A percentile compares a stretch with the other conserved stretches of the same genome.
phyloP scores from a whole-genome alignment of 2,888 invertebrate species.

The Epirrhoe tristata region DNA sequence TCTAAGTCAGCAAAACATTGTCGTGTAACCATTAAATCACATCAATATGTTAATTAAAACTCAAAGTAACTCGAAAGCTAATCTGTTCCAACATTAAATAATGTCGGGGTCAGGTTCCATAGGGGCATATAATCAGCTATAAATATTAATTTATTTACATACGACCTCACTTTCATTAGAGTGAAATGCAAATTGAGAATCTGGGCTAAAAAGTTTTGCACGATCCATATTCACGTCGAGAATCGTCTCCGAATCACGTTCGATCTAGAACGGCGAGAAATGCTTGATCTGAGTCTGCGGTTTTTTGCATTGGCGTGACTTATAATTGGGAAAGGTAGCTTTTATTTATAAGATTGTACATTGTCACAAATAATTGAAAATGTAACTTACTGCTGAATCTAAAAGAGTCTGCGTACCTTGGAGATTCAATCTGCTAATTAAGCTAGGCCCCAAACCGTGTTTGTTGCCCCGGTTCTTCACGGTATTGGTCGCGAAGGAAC shows the following conservation, averaged over 20 bases:
- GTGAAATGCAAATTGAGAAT: slow-evolving; percentile 67
- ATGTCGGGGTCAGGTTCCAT: slow-evolving; percentile 43
- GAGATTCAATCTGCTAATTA: too few relatives aligned
- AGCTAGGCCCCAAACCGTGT: too few relatives aligned
- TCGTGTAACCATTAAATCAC: slow-evolving; percentile 3
- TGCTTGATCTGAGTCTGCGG: too few relatives aligned
- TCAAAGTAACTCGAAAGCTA: slow-evolving; percentile 52
- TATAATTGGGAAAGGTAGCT: too few relatives aligned
- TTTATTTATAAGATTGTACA: too few relatives aligned
- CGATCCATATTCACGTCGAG: slow-evolving; percentile 8
- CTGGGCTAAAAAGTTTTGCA: slow-evolving; percentile 54
- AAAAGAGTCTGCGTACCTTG: too few relatives aligned
- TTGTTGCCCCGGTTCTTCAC: too few relatives aligned
- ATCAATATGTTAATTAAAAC: slow-evolving; percentile 38
- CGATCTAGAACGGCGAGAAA: not conserved
- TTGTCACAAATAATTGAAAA: too few relatives aligned
- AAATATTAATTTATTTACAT: slow-evolving; percentile 72
- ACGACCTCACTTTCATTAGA: slow-evolving; percentile 57
- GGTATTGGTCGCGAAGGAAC: too few relatives aligned
- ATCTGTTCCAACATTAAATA: slow-evolving; percentile 51
- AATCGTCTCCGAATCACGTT: not conserved
- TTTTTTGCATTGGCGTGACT: too few relatives aligned
- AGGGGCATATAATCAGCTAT: slow-evolving; percentile 70
- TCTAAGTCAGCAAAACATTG: not conserved
- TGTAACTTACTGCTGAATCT: too few relatives aligned